Percentiles rank a stretch among this genome's conserved stretches.
phyloP scores from a whole-genome alignment of 2,888 invertebrate genomes.

The Suillia variegata region DNA sequence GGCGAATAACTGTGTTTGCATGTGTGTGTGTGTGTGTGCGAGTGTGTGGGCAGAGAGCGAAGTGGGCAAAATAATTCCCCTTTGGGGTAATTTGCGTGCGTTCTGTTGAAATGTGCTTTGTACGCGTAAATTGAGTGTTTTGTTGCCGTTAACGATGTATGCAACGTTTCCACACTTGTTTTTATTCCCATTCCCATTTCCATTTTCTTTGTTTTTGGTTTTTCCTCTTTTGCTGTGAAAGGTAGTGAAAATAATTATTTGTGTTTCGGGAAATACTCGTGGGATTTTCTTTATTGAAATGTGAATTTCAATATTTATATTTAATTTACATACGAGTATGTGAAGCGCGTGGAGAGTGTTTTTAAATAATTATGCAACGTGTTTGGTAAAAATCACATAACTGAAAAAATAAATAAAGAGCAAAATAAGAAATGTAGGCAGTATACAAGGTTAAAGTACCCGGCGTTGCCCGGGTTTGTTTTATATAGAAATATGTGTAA shows the following conservation, averaged over 20 bases:
- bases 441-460: too few relatives aligned
- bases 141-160: not conserved
- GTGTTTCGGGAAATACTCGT: not conserved
- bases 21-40: not conserved
- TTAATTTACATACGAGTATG: too few relatives aligned
- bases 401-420: too few relatives aligned
- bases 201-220: too few relatives aligned
- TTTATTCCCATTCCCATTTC: too few relatives aligned
- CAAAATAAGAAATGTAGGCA: too few relatives aligned
- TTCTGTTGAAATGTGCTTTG: not conserved
- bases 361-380: too few relatives aligned
- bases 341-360: too few relatives aligned
- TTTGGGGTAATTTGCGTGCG: not conserved
- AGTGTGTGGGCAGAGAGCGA: not conserved
- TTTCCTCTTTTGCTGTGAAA: too few relatives aligned
- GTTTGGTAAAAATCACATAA: too few relatives aligned
- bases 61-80: not conserved
- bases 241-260: not conserved
- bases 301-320: not conserved
- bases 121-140: slow-evolving; percentile 1
- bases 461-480: too few relatives aligned
- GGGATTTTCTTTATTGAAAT: not conserved
- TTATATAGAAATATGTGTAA: too few relatives aligned
- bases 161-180: not conserved
- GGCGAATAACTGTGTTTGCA: not conserved